Evolutionary conservation across 2,888 invertebrate species (phyloP).

Genomic region (Tigriopus californicus): DNA sequence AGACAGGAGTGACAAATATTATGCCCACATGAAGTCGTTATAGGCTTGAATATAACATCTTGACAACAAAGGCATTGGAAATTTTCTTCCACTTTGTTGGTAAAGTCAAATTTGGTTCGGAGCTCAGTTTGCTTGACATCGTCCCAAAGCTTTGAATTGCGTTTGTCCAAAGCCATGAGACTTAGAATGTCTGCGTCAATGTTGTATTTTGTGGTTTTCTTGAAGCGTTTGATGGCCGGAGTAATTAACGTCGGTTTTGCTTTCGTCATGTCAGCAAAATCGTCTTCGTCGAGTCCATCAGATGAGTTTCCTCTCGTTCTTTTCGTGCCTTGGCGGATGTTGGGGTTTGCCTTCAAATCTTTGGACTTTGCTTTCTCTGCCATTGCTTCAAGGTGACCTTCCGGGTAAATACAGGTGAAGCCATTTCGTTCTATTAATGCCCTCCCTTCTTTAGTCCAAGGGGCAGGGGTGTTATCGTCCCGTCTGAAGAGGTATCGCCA

Average conservation of each 20-base stretch:
- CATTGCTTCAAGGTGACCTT: no score
- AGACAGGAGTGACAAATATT: conserved; percentile 54
- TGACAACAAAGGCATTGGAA: conserved; percentile 65
- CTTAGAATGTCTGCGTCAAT: neutral
- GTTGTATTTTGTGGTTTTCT: neutral
- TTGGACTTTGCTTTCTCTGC: no score
- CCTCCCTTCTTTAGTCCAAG: conserved; percentile 1
- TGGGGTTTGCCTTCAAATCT: no score
- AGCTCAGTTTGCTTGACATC: neutral
- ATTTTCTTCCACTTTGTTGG: conserved; percentile 40
- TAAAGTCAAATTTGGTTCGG: conserved; percentile 31
- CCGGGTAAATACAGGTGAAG: neutral
- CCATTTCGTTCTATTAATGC: neutral
- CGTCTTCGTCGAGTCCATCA: no score
- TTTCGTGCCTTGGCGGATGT: no score
- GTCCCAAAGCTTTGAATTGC: neutral
- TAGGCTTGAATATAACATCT: conserved; percentile 45
- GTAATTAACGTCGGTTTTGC: no score
- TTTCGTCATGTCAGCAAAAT: no score
- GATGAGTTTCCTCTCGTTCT: no score
- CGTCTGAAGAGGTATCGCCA: conserved; percentile 57
- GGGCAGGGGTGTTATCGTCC: conserved; percentile 37
- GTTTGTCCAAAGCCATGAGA: neutral
- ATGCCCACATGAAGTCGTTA: conserved; percentile 52
- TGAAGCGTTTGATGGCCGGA: no score